Conservation (phyloP, 2,888 invertebrate species). For the Luperina testacea region DNA sequence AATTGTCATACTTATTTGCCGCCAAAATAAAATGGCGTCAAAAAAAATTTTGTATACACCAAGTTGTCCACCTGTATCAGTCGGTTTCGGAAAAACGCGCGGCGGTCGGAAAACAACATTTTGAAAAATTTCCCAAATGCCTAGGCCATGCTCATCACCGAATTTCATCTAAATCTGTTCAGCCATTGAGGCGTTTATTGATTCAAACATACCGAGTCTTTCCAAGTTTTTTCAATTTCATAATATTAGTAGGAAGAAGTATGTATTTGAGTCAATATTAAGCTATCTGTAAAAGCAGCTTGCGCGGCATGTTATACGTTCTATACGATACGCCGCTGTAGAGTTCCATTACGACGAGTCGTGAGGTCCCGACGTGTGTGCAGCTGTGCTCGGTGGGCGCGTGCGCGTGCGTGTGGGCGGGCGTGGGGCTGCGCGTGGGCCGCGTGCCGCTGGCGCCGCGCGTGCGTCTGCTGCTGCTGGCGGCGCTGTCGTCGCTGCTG, state of each 20-base stretch:
- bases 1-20: too few relatives aligned
- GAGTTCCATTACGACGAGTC: not conserved
- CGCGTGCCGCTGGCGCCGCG: constrained; percentile 75
- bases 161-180: not conserved
- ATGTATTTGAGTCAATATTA: not conserved
- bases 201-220: not conserved
- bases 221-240: too few relatives aligned
- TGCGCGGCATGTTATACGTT: not conserved
- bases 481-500: constrained; percentile 81
- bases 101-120: not conserved
- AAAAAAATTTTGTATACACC: too few relatives aligned
- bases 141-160: not conserved
- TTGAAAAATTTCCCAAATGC: not conserved
- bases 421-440: constrained; percentile 72
- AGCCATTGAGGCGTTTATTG: not conserved
- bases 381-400: constrained; percentile 72
- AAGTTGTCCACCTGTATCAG: not conserved
- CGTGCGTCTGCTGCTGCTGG: constrained; percentile 82
- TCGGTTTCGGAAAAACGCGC: not conserved
- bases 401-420: constrained; percentile 79
- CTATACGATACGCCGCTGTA: not conserved
- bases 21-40: too few relatives aligned
- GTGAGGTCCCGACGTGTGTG: not conserved
- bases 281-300: not conserved
- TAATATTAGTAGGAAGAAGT: too few relatives aligned